These are phyloP conservation scores for Progne subis DNA, from an alignment of 2,113 vertebrate genomes.

Conservation along the genomic window DNA sequence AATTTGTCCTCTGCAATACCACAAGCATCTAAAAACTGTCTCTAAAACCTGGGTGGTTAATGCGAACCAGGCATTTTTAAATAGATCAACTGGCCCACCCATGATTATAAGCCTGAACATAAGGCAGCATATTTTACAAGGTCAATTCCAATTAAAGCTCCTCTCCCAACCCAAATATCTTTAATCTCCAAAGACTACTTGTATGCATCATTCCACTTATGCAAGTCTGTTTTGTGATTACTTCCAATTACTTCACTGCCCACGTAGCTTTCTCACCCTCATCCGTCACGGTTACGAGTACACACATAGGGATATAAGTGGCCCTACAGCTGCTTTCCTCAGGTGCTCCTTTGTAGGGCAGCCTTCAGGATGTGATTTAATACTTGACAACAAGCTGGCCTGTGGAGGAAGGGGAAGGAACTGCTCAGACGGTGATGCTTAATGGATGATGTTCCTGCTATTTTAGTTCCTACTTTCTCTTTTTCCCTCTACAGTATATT, in stretches of 20 bases:
- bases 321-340: not conserved
- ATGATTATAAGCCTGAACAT: constrained; percentile 57
- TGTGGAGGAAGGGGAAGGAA: not conserved
- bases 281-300: not conserved
- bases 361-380: not conserved
- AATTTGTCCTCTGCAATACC: not conserved
- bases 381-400: not conserved
- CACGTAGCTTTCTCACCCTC: constrained; percentile 36
- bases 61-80: constrained; percentile 62
- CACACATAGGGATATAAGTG: not conserved
- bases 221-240: constrained; percentile 53
- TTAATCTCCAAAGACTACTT: constrained; percentile 62
- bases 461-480: not conserved
- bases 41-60: constrained; percentile 51
- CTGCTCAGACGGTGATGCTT: not conserved
- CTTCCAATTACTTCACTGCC: constrained; percentile 41
- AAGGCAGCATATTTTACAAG: constrained; percentile 53
- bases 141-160: constrained; percentile 67
- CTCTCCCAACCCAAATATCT: constrained; percentile 71
- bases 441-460: not conserved
- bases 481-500: not conserved
- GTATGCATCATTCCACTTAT: constrained; percentile 51
- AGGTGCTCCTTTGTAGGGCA: constrained; percentile 23
- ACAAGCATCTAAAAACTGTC: constrained; percentile 5
- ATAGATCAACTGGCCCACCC: constrained; percentile 71